Evolutionary conservation across 2,888 invertebrate species (phyloP), one percentile per base, ranked within the genome.

Genomic region (Netelia melanura): DNA sequence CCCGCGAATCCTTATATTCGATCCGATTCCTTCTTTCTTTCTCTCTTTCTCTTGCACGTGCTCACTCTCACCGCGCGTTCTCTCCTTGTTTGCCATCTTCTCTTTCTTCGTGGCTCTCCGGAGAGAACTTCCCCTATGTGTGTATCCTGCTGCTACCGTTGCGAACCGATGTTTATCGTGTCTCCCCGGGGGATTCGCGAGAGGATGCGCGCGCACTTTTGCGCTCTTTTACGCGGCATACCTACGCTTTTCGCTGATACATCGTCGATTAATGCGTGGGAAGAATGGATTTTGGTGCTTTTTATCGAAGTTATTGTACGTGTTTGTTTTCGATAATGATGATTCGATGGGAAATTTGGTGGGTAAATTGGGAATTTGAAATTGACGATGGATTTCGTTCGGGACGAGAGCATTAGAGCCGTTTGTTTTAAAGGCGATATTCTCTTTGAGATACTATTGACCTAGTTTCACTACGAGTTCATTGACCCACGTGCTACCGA

Each of bases 81-180:
- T 43, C 61, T 79, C 64, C 56, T 17, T 10, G 43, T 10, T 3
- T 17, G 8, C 43, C 38, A 61, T 61, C 67, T 21, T 21, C 38
- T 71, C 77, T 58, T 48, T 70, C 70, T 56, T 68, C 58, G 25
- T 48, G 21, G 30, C 62, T 61, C 62, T 23, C 70, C 54, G 9
- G 58, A 21, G 58, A 58, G 58, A 9, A 56, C 11, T 9, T 14
- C 56, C 48, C 14, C 48, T 48, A 10, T 48, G 70, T 70, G 68
- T 62, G 62, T 65, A 38, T 38, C 38, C 38, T 38, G 64, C 65
- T 65, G 44, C 65, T 80, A 71, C 38, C 14, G 48, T 79, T 75
- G 79, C 71, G 75, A 83, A 85, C 83, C 85, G 83, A 85, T 85
- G 85, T 85, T 85, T 83, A 85, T 85, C 85, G 85, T 85, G 85